phyloP scores from a whole-genome alignment of 2,113 vertebrate genomes.

The Strigops habroptila region DNA sequence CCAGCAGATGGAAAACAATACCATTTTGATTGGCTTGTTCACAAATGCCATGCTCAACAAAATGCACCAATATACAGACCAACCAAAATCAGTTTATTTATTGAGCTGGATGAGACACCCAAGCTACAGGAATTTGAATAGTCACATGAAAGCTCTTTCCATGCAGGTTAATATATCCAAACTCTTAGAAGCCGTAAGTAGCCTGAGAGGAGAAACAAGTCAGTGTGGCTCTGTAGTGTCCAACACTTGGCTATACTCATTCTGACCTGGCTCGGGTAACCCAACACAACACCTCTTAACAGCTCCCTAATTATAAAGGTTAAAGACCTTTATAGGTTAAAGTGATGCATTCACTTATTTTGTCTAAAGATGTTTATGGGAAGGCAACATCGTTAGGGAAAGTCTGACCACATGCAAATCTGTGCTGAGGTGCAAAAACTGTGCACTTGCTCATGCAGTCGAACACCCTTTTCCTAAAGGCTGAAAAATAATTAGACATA shows the following conservation, averaged over 20 bases:
- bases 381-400: background rate
- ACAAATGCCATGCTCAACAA: background rate
- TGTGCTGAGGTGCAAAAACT: background rate
- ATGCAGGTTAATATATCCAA: background rate
- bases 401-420: background rate
- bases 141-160: background rate
- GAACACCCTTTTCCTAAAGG: background rate
- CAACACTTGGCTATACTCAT: rapidly evolving
- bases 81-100: background rate
- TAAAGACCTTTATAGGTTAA: too few relatives aligned
- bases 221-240: background rate
- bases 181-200: background rate
- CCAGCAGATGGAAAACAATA: constrained; percentile 7
- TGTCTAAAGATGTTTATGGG: background rate
- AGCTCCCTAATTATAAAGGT: background rate
- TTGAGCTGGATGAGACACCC: background rate
- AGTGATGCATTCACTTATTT: background rate
- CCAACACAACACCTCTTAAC: background rate
- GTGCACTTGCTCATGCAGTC: background rate
- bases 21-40: background rate
- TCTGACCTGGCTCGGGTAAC: background rate
- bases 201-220: background rate
- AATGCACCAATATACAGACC: background rate
- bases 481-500: background rate
- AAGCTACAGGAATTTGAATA: background rate